Percentiles rank a stretch among this genome's conserved stretches.
Evolutionary conservation across 2,113 vertebrate species (phyloP).

Genomic region (Panthera leo): DNA sequence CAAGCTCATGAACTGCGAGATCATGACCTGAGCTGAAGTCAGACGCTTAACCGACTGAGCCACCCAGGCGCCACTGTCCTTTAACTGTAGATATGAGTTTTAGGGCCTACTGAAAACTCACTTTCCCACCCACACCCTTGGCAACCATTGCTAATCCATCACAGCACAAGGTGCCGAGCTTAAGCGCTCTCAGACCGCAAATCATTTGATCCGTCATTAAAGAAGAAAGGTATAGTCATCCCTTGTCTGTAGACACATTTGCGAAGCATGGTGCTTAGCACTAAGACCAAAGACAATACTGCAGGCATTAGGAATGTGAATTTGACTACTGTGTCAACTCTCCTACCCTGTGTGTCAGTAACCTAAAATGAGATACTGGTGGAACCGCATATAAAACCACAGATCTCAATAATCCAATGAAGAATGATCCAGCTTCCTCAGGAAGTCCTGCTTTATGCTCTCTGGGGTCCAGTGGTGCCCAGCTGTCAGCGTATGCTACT

Average conservation of each 20-base stretch:
- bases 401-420: neutral
- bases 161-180: neutral
- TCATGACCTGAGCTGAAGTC: too few relatives aligned
- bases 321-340: neutral
- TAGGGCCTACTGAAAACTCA: neutral
- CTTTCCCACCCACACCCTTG: neutral
- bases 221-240: neutral
- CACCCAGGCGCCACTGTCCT: too few relatives aligned
- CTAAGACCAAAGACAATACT: neutral
- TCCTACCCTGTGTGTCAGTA: neutral
- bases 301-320: accelerated
- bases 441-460: neutral
- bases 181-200: neutral
- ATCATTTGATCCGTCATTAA: neutral
- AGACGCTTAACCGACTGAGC: too few relatives aligned
- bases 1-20: too few relatives aligned
- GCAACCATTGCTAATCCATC: neutral
- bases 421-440: neutral
- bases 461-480: too few relatives aligned
- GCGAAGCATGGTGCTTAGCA: neutral
- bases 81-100: neutral
- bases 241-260: neutral
- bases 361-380: neutral
- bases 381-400: neutral
- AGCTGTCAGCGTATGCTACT: neutral